phyloP scores from a whole-genome alignment of 2,797 vertebrate genomes.

The Myotis vivesi region DNA sequence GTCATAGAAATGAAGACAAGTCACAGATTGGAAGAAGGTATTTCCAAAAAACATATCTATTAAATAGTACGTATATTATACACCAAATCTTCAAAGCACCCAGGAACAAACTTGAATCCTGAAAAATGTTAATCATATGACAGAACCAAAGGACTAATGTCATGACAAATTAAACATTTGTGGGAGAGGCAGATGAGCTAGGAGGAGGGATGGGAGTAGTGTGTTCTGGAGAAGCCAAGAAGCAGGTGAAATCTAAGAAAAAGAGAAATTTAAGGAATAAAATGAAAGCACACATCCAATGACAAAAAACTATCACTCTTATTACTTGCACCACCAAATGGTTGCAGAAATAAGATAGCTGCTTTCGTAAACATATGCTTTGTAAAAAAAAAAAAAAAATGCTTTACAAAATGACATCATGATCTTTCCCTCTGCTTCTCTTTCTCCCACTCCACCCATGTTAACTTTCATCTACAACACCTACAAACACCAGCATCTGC shows the following conservation, averaged over 20 bases:
- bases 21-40: background rate
- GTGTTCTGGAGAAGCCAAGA: background rate
- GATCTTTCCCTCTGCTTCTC: background rate
- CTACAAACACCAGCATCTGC: rapidly evolving
- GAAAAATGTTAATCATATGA: background rate
- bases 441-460: background rate
- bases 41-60: background rate
- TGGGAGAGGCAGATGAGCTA: background rate
- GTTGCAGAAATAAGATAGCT: background rate
- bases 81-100: background rate
- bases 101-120: background rate
- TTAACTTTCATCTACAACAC: background rate
- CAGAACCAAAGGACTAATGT: background rate
- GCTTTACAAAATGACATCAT: background rate
- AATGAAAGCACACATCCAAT: background rate
- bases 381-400: background rate
- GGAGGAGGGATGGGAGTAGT: rapidly evolving
- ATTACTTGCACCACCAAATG: background rate
- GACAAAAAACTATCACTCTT: background rate
- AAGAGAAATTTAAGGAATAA: background rate
- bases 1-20: background rate
- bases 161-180: background rate
- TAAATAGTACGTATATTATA: background rate
- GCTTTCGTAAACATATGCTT: background rate
- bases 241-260: background rate